These are phyloP conservation scores for Loxodonta africana DNA, from an alignment of 2,113 vertebrate species.

Conservation along the genomic window DNA sequence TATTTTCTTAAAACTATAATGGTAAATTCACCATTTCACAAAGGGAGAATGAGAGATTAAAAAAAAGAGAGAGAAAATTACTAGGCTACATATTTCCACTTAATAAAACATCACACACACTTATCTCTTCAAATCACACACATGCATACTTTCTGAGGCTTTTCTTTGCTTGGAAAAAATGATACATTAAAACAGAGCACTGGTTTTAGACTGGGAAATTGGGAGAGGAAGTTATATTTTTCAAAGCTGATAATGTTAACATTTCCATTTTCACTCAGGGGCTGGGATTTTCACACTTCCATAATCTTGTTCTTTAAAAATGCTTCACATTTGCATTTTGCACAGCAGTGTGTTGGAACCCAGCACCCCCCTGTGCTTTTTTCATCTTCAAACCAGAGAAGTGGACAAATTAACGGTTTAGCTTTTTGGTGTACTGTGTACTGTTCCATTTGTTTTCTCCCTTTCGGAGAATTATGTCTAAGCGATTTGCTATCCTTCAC, in stretches of 20 bases:
- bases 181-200: neutral
- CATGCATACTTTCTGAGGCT: neutral
- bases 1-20: neutral
- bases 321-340: neutral
- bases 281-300: neutral
- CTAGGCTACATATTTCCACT: neutral
- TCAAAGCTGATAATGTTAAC: neutral
- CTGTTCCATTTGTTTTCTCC: neutral
- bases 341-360: neutral
- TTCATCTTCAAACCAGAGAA: neutral
- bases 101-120: neutral
- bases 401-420: neutral
- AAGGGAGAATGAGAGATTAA: neutral
- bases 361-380: neutral
- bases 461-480: neutral
- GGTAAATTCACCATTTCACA: neutral
- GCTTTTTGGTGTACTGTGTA: neutral
- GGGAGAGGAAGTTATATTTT: neutral
- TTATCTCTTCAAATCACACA: neutral
- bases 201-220: neutral
- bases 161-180: neutral
- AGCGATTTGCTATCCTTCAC: neutral
- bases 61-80: neutral
- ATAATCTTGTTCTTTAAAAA: neutral
- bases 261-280: neutral